Evolutionary conservation across 2,888 invertebrate genomes (phyloP).

Genomic region (Plebejus argus): DNA sequence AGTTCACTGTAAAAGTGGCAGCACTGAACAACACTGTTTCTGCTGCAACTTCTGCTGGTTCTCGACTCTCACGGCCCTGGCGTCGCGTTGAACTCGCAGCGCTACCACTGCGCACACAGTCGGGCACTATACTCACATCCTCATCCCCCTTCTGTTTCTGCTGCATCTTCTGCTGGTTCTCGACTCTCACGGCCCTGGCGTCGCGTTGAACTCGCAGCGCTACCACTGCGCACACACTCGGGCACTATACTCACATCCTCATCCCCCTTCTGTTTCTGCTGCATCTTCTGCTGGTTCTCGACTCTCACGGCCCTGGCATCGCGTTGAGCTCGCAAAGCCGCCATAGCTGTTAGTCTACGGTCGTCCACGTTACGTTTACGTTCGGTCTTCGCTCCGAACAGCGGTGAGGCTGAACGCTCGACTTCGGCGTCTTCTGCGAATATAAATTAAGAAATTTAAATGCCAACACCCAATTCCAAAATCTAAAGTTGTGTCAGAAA

Average conservation of each 20-base stretch:
- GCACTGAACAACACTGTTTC: no score
- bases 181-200: no score
- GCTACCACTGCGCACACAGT: background rate
- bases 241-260: conserved; percentile 56
- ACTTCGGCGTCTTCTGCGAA: conserved; percentile 49
- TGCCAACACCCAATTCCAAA: no score
- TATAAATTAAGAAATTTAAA: no score
- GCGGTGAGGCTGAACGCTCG: conserved; percentile 65
- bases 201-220: no score
- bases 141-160: conserved; percentile 58
- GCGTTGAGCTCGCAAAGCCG: conserved; percentile 91
- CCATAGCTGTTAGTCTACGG: conserved; percentile 96
- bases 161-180: no score
- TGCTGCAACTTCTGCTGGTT: no score
- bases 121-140: conserved; percentile 52
- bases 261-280: conserved; percentile 80
- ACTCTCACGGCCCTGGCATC: conserved; percentile 92
- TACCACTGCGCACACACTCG: background rate
- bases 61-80: no score
- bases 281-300: conserved; percentile 81
- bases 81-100: no score
- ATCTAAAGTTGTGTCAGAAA: no score
- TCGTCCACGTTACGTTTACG: conserved; percentile 94
- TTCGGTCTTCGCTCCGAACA: conserved; percentile 82
- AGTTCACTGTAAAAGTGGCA: no score